A percentile compares a stretch with the other conserved stretches of the same genome.
Conservation (phyloP, 2,797 vertebrate species). For the Dipus sagitta region DNA sequence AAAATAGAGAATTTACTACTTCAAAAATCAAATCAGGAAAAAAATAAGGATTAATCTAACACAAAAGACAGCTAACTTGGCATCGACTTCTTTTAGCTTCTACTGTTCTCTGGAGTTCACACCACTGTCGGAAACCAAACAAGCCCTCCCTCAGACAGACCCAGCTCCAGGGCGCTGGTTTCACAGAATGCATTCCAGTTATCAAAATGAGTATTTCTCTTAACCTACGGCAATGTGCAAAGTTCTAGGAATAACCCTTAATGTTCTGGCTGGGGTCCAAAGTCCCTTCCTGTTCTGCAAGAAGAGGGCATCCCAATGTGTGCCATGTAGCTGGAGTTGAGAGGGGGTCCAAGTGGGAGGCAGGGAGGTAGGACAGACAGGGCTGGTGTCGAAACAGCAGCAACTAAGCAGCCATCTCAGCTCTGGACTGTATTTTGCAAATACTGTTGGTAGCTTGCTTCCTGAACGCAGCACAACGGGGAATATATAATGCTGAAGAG, state of each 20-base stretch:
- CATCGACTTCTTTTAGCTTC: not conserved
- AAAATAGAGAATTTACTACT: not conserved
- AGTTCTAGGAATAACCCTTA: not conserved
- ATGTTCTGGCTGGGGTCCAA: not conserved
- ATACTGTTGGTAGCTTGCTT: not conserved
- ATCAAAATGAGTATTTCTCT: not conserved
- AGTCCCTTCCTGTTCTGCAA: not conserved
- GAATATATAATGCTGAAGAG: not conserved
- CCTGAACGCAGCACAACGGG: not conserved
- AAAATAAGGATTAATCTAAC: not conserved
- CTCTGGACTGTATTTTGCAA: not conserved
- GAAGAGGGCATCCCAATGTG: not conserved
- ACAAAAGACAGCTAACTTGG: not conserved
- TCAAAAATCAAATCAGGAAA: not conserved
- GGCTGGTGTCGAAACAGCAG: fast-evolving
- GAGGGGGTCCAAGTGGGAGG: not conserved
- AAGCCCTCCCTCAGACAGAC: not conserved
- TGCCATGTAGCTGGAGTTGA: not conserved
- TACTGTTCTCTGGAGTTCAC: not conserved
- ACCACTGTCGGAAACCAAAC: not conserved
- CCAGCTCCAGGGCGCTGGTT: not conserved
- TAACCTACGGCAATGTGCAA: not conserved
- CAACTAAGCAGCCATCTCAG: not conserved
- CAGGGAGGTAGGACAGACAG: not conserved
- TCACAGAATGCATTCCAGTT: not conserved